Evolutionary conservation across 2,888 invertebrate species (phyloP).

Genomic region (Druceiella hillmani): DNA sequence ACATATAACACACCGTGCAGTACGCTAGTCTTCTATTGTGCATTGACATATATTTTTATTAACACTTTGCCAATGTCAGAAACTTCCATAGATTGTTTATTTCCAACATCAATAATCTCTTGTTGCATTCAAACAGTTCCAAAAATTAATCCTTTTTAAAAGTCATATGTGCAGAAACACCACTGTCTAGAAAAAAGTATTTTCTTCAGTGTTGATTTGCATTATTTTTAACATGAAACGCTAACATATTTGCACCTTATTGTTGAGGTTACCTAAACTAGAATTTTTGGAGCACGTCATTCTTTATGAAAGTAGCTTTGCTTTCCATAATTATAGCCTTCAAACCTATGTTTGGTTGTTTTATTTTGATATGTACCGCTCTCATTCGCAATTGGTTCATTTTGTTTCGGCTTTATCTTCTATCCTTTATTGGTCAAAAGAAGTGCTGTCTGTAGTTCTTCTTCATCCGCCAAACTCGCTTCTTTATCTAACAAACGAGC

Average conservation of each 20-base stretch:
- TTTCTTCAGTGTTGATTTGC: background rate
- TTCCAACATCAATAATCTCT: constrained; percentile 4
- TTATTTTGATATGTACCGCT: too few species aligned
- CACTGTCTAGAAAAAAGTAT: constrained; percentile 8
- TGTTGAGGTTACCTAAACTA: too few species aligned
- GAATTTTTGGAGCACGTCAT: constrained; percentile 7
- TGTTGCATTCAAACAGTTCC: background rate
- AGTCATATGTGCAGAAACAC: constrained; percentile 8
- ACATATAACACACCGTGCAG: constrained; percentile 8
- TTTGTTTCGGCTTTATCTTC: too few species aligned
- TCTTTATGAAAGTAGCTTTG: constrained; percentile 4
- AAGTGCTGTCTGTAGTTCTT: too few species aligned
- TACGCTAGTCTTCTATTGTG: constrained; percentile 4
- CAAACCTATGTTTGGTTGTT: background rate
- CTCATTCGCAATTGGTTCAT: too few species aligned
- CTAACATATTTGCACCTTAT: background rate
- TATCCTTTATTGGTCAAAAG: too few species aligned
- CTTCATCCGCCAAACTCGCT: too few species aligned
- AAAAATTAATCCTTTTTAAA: background rate
- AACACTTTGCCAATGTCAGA: constrained; percentile 6
- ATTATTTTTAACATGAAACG: background rate
- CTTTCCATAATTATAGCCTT: constrained; percentile 5
- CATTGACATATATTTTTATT: constrained; percentile 2
- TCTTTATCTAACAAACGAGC: too few species aligned
- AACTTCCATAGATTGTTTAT: constrained; percentile 5